Conservation (phyloP, 2,888 invertebrate genomes). For the Synanthedon formicaeformis region DNA sequence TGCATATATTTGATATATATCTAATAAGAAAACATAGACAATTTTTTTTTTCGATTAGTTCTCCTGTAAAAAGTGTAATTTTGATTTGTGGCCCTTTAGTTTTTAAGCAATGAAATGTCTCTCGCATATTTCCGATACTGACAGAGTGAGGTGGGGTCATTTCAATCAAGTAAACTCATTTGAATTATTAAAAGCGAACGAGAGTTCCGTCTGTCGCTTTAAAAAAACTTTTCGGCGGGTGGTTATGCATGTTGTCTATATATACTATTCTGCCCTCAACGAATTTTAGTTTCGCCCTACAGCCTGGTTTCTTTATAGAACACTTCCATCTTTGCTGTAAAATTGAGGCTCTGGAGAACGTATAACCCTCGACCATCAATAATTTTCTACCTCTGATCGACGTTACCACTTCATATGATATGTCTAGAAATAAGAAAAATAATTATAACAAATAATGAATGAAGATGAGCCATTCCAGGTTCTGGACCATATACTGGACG, state of each 20-base stretch:
- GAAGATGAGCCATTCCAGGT: too few species aligned
- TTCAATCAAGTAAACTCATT: too few species aligned
- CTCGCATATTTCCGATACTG: too few species aligned
- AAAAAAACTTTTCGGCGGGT: background rate
- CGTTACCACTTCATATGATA: background rate
- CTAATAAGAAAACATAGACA: too few species aligned
- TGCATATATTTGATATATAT: too few species aligned
- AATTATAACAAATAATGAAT: background rate
- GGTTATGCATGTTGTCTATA: background rate
- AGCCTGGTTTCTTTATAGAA: background rate
- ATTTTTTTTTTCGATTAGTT: too few species aligned
- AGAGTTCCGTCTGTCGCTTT: background rate
- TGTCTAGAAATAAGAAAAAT: background rate
- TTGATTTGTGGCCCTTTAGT: too few species aligned
- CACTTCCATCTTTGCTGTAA: background rate
- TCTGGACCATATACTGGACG: too few species aligned
- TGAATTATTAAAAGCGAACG: too few species aligned
- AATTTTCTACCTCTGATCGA: background rate
- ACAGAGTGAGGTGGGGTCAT: too few species aligned
- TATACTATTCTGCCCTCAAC: background rate
- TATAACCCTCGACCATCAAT: background rate
- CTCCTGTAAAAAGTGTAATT: too few species aligned
- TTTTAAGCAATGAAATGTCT: too few species aligned
- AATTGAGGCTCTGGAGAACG: background rate
- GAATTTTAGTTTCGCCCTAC: background rate